Evolutionary conservation across 2,888 invertebrate species (phyloP), one percentile per base, ranked within the genome.

Genomic region (Pseudococcus longispinus): DNA sequence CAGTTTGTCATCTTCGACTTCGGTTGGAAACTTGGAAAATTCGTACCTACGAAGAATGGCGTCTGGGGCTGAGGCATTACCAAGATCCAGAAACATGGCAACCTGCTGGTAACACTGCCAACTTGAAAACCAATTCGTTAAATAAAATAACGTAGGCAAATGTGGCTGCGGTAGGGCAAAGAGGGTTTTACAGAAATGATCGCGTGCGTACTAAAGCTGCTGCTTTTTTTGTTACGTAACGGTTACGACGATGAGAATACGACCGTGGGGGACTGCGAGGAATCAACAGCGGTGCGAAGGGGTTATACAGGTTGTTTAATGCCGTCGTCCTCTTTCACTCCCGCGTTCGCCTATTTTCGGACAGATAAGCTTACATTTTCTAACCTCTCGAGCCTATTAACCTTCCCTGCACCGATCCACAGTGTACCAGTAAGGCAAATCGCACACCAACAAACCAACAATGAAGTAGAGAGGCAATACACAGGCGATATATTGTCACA

Each of bases 401-500:
- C 77, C 77, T 77, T 77, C 77, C 77, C 77, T 37, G 26, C 18
- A 77, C 77, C 77, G 37, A 70, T 70, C 15, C 37, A n/a, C n/a
- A n/a, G n/a, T n/a, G 26, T 29, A 2, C 70, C 26, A 26, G 70
- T 23, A 70, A 23, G 11, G 77, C 42, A 42, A 80, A 80, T 80
- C 77, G 77, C 77, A 42, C 77, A 80, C 42, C 42, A 80, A 80
- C 77, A 80, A 42, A 80, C 77, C 77, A 80, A 80, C 77, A 80
- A 80, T 80, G 77, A 80, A 80, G 42, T 60, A 60, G 20, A 60
- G 20, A 60, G 23, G 60, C 23, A 60, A 60, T 37, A 18, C 18
- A 77, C 77, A 32, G 29, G 77, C 77, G 83, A 60, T 51, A 83
- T 83, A 46, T 83, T 83, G 83, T 83, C 83, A 83, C 83, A 46